Evolutionary conservation across 2,888 invertebrate species (phyloP), one percentile per base, ranked within the genome.

Genomic region (Drosophila hawaiiensis): DNA sequence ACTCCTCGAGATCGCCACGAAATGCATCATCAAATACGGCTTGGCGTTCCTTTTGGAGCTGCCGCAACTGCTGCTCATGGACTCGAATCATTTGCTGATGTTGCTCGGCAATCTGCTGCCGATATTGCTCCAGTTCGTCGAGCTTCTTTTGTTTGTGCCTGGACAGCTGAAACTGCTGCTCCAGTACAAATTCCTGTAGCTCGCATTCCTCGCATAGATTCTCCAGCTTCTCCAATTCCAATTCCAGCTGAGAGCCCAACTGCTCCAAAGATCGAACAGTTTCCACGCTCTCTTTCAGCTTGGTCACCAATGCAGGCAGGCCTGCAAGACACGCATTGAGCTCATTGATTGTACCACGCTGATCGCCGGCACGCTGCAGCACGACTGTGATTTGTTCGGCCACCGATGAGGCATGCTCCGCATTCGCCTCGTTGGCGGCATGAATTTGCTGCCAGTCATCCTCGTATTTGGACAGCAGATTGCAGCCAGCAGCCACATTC

Each of bases 1-100:
- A 96, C 61, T 95, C 94, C 78, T 95, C 94, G 76, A 96, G 91
- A 91, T 96, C 96, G 82, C 94, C 94, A 89, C 95, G 95, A 87
- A 96, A 96, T 16, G 95, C 96, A 91, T 96, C 95, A 81, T 95
- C 95, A 84, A 96, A 96, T 1, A 95, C 95, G 70, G 95, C 95
- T 83, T 96, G 96, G 39, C 96, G 94, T 89, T 96, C 96, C 80
- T 94, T 94, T 80, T 96, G 93, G 10, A 94, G 91, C 77, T 94
- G 93, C 65, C 94, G 94, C 68, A 95, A 94, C 58, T 94, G 94
- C 33, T 94, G 90, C 86, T 96, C 96, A n/a, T 92, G 89, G 73
- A 94, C 93, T 37, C 93, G 91, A 1, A 96, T 94, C 90, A 94
- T 95, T 41, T 94, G 93, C 14, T 94, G 93, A 87, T 96, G 95